phyloP scores from a whole-genome alignment of 2,797 vertebrate genomes.

The Onychomys torridus region DNA sequence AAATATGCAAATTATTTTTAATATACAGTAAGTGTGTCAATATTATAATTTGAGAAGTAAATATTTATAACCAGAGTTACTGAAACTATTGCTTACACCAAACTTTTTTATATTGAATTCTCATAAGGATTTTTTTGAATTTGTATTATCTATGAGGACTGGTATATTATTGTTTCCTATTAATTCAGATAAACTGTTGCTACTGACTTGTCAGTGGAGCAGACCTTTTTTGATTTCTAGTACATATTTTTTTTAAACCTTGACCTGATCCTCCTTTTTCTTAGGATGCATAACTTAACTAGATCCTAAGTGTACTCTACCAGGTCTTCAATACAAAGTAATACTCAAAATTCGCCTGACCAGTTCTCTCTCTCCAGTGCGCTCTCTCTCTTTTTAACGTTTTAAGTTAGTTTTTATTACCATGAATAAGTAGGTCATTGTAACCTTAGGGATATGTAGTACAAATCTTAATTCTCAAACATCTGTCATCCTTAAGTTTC shows the following conservation, averaged over 20 bases:
- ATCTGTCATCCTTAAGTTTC: background rate
- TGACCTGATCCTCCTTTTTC: background rate
- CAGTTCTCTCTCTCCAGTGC: background rate
- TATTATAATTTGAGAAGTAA: slow-evolving; percentile 33
- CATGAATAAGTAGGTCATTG: background rate
- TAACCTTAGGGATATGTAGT: background rate
- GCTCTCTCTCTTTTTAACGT: too few species aligned
- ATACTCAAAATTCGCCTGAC: background rate
- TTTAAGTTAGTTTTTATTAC: background rate
- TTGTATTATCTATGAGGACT: background rate
- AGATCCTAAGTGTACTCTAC: background rate
- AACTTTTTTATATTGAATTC: background rate
- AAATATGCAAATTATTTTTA: slow-evolving; percentile 13
- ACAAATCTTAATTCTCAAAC: background rate
- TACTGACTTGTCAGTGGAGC: background rate
- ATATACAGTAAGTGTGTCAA: background rate
- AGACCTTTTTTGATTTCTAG: background rate
- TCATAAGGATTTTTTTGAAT: slow-evolving; percentile 3
- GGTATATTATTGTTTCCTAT: background rate
- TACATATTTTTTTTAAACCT: background rate
- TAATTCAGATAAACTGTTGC: slow-evolving; percentile 12
- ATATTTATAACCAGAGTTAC: background rate
- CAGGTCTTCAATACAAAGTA: slow-evolving; percentile 30
- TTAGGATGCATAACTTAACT: background rate
- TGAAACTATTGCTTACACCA: slow-evolving; percentile 27